Evolutionary conservation across 2,113 vertebrate species (phyloP).

Genomic region (Pedionomus torquatus): DNA sequence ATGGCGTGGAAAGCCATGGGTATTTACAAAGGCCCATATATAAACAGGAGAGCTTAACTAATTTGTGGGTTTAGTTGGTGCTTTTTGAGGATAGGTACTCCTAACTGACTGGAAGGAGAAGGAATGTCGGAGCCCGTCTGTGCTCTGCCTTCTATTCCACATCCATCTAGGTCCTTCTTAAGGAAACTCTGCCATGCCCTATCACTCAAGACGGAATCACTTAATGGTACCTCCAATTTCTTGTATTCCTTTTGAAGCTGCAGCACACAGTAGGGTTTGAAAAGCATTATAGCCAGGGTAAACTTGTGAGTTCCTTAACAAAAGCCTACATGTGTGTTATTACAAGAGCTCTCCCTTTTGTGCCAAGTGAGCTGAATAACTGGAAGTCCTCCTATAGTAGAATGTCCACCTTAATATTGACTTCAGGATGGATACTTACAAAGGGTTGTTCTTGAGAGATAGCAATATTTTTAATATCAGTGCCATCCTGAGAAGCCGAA

Average conservation of each 20-base stretch:
- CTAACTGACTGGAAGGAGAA: background rate
- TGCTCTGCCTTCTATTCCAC: background rate
- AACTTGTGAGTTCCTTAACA: background rate
- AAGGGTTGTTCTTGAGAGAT: background rate
- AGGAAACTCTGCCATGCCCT: background rate
- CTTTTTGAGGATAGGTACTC: background rate
- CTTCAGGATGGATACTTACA: background rate
- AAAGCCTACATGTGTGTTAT: background rate
- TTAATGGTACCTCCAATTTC: background rate
- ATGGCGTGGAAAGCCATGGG: background rate
- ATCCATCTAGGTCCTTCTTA: background rate
- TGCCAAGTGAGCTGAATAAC: background rate
- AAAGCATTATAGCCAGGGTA: background rate
- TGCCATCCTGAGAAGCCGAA: background rate
- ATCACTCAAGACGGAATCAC: background rate
- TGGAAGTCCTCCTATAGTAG: background rate
- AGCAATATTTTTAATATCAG: background rate
- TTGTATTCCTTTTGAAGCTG: background rate
- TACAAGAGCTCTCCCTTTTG: background rate
- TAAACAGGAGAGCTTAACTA: background rate
- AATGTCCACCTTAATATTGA: background rate
- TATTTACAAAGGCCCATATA: background rate
- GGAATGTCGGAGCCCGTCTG: background rate
- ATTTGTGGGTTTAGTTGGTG: background rate
- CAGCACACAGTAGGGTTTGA: background rate